A percentile compares a stretch with the other conserved stretches of the same genome.
Conservation (phyloP, 1,140 invertebrate species). For the Triops cancriformis region DNA sequence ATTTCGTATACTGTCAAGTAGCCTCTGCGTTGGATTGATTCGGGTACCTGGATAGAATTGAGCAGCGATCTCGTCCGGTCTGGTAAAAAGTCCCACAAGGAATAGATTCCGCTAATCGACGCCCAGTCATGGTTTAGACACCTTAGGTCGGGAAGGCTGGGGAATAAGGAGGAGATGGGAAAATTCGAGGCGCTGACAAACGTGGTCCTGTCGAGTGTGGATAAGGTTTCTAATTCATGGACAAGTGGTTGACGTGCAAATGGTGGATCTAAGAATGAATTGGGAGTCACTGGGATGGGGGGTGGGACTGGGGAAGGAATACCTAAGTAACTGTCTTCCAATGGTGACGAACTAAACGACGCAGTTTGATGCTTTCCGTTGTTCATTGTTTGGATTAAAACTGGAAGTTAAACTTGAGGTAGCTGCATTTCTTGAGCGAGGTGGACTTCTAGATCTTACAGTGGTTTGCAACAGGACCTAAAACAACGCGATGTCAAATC, state of each 20-base stretch:
- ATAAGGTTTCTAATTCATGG: neutral
- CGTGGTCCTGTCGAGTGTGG: neutral
- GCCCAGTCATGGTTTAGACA: neutral
- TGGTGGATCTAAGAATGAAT: neutral
- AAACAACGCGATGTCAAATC: no score
- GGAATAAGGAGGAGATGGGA: neutral
- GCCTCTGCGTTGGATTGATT: neutral
- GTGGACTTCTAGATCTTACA: no score
- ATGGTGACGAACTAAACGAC: neutral
- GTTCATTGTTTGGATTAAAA: neutral
- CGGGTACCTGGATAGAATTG: neutral
- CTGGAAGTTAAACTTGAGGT: no score
- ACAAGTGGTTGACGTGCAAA: neutral
- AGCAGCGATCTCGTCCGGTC: neutral
- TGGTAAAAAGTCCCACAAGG: slow-evolving; percentile 13
- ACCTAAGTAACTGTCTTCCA: neutral
- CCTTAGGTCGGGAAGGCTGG: neutral
- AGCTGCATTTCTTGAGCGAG: no score
- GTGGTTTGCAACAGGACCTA: no score
- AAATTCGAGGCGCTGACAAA: neutral
- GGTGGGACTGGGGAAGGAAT: neutral
- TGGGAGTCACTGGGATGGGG: neutral
- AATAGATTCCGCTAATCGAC: neutral
- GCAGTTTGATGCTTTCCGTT: neutral
- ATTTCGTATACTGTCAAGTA: slow-evolving; percentile 1